Evolutionary conservation across 2,113 vertebrate species (phyloP).

Genomic region (Zosterops hypoxanthus): DNA sequence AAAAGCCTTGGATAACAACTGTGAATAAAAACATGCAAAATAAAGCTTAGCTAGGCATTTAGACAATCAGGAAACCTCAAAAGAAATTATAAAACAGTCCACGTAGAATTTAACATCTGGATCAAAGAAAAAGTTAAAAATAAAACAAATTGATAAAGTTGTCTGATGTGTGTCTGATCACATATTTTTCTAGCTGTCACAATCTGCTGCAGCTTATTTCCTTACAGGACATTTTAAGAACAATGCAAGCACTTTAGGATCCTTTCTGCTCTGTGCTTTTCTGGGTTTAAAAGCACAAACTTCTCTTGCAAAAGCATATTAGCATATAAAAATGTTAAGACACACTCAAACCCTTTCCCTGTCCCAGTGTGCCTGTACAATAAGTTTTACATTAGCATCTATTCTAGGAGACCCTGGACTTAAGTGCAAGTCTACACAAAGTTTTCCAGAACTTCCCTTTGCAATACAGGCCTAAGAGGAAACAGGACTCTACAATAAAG

Average conservation of each 20-base stretch:
- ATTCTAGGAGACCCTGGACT: neutral
- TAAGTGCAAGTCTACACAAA: neutral
- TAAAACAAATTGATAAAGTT: neutral
- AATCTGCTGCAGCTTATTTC: neutral
- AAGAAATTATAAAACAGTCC: neutral
- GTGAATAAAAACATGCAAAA: neutral
- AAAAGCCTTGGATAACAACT: neutral
- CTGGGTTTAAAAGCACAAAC: neutral
- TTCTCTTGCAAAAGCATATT: neutral
- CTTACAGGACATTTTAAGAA: neutral
- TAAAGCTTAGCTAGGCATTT: neutral
- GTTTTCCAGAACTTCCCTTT: neutral
- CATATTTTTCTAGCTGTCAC: neutral
- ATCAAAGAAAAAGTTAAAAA: neutral
- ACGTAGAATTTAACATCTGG: neutral
- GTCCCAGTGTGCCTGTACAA: neutral
- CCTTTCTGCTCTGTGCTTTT: neutral
- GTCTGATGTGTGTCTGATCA: neutral
- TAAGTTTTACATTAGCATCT: neutral
- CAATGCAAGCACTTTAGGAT: neutral
- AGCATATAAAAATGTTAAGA: neutral
- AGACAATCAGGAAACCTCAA: neutral
- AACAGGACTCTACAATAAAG: neutral
- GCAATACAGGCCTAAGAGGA: neutral
- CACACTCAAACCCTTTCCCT: neutral